Evolutionary conservation across 2,797 vertebrate genomes (phyloP).

Genomic region (Aplochiton taeniatus): DNA sequence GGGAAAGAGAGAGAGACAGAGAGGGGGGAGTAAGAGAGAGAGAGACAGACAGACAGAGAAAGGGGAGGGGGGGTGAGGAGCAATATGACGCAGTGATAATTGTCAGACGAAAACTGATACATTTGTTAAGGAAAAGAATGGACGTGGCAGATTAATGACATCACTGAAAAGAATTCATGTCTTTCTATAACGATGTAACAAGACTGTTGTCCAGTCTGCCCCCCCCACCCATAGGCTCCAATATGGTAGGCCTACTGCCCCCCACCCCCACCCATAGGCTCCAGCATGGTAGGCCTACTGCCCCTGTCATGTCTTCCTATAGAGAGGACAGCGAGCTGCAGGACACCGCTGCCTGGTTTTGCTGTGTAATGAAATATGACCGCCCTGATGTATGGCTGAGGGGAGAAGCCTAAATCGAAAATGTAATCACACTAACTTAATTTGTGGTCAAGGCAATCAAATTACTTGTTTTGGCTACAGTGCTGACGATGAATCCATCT

Average conservation of each 20-base stretch:
- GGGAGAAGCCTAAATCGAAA: constrained; percentile 81
- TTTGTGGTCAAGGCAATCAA: constrained; percentile 84
- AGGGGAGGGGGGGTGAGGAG: not conserved
- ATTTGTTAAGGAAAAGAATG: too few species aligned
- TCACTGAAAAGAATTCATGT: too few species aligned
- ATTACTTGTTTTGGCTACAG: constrained; percentile 84
- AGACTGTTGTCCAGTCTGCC: too few species aligned
- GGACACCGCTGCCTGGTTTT: constrained; percentile 65
- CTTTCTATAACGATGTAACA: too few species aligned
- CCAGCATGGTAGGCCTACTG: constrained; percentile 66
- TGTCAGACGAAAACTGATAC: too few species aligned
- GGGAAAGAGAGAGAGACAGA: constrained; percentile 17
- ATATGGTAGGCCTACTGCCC: too few species aligned
- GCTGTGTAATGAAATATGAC: constrained; percentile 86
- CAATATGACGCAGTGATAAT: too few species aligned
- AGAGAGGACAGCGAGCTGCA: too few species aligned
- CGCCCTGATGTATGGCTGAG: constrained; percentile 80
- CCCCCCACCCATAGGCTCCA: too few species aligned
- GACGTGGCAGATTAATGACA: too few species aligned
- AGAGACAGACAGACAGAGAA: not conserved
- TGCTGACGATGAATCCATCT: constrained; percentile 83
- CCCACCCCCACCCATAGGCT: too few species aligned
- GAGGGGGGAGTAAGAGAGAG: not conserved
- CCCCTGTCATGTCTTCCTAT: constrained; percentile 77
- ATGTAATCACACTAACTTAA: constrained; percentile 88